A percentile compares a stretch with the other conserved stretches of the same genome.
Evolutionary conservation across 2,888 invertebrate species (phyloP).

Genomic region (Ganaspis brasiliensis): DNA sequence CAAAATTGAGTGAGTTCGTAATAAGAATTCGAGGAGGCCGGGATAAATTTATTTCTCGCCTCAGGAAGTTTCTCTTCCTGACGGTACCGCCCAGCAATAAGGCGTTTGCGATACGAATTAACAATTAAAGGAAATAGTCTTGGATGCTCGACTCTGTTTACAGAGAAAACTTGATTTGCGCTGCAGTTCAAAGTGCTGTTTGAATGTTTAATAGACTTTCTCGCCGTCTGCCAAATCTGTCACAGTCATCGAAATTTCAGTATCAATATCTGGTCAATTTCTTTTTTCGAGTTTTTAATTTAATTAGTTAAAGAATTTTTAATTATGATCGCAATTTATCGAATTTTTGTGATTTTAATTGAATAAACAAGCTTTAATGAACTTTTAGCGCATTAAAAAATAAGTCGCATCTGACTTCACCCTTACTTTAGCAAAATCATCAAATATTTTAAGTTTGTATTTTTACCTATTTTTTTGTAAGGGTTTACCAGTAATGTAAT

Average conservation of each 20-base stretch:
- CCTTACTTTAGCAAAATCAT: too few species aligned
- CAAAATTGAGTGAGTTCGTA: not conserved
- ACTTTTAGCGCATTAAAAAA: too few species aligned
- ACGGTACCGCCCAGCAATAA: not conserved
- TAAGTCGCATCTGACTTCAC: too few species aligned
- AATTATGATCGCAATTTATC: not conserved
- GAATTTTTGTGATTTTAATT: too few species aligned
- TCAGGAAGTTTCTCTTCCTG: slow-evolving; percentile 31
- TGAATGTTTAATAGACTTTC: slow-evolving; percentile 23
- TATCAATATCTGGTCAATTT: not conserved
- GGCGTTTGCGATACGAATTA: slow-evolving; percentile 37
- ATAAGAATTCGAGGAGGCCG: not conserved
- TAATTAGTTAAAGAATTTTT: not conserved
- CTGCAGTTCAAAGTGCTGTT: not conserved
- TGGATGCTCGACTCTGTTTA: slow-evolving; percentile 30
- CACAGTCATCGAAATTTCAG: not conserved
- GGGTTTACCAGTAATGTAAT: too few species aligned
- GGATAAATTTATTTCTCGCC: slow-evolving; percentile 29
- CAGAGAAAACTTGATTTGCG: slow-evolving; percentile 30
- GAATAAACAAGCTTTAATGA: too few species aligned
- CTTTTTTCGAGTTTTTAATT: not conserved
- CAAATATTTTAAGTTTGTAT: too few species aligned
- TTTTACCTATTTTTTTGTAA: too few species aligned
- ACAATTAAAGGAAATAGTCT: slow-evolving; percentile 30
- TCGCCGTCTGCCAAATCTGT: not conserved